Evolutionary conservation across 2,113 vertebrate genomes (phyloP).

Genomic region (Eolophus roseicapilla): DNA sequence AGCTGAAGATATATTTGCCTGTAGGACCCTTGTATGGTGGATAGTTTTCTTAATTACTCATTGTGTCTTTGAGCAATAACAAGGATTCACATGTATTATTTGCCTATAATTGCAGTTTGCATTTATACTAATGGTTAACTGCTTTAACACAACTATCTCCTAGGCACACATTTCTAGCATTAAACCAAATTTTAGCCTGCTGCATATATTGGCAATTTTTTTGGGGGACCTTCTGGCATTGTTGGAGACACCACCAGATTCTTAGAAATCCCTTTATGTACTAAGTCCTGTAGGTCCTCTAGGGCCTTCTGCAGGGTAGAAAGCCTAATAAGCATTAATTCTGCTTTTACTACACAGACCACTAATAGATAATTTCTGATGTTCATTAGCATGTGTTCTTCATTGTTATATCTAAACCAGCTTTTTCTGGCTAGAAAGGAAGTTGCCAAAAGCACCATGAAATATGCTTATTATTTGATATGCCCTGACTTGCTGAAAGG

Average conservation of each 20-base stretch:
- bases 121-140: neutral
- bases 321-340: neutral
- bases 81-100: neutral
- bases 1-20: neutral
- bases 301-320: neutral
- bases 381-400: neutral
- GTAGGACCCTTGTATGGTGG: neutral
- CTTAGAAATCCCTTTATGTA: neutral
- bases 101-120: neutral
- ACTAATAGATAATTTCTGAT: neutral
- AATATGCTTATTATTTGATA: neutral
- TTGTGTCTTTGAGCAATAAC: neutral
- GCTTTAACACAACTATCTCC: neutral
- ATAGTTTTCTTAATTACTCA: neutral
- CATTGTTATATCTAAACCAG: neutral
- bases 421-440: neutral
- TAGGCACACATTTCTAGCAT: neutral
- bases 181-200: neutral
- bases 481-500: neutral
- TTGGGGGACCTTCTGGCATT: neutral
- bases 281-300: neutral
- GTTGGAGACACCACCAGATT: neutral
- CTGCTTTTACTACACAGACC: neutral
- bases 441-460: neutral
- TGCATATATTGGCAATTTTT: neutral